These are phyloP conservation scores for Platygyra sinensis DNA, from an alignment of 64 coral and sea anemone species.

Conservation along the genomic window DNA sequence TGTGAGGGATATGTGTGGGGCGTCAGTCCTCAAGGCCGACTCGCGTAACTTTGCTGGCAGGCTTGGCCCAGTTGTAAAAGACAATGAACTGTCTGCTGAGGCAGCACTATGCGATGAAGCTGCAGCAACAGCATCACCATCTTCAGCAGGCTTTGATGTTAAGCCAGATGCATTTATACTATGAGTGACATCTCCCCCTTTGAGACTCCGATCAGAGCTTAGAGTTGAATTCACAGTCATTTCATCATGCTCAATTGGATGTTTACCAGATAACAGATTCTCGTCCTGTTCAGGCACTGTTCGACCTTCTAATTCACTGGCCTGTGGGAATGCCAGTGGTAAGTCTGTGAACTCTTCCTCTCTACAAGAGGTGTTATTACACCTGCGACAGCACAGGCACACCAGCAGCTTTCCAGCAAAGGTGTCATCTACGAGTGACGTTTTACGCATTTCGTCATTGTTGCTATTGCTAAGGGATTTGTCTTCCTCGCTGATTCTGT, in stretches of 20 bases:
- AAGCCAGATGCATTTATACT: constrained; percentile 33
- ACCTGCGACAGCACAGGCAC: constrained; percentile 71
- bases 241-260: constrained; percentile 62
- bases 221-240: not conserved
- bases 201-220: constrained; percentile 73
- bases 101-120: constrained; percentile 20
- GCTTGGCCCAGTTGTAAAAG: constrained; percentile 2
- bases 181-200: constrained; percentile 87
- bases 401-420: constrained; percentile 84
- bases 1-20: constrained; percentile 51
- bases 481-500: constrained; percentile 90
- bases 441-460: not conserved
- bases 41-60: not conserved
- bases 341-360: constrained; percentile 89
- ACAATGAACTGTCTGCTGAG: not conserved
- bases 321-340: constrained; percentile 77
- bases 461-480: constrained; percentile 43
- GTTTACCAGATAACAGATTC: not conserved
- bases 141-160: constrained; percentile 45
- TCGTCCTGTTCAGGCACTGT: not conserved
- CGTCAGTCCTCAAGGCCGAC: constrained; percentile 13
- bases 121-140: constrained; percentile 27
- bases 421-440: constrained; percentile 59
- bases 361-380: constrained; percentile 61
- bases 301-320: constrained; percentile 20